phyloP scores from a whole-genome alignment of 2,888 invertebrate genomes.

The Noctuana brunneofusca region DNA sequence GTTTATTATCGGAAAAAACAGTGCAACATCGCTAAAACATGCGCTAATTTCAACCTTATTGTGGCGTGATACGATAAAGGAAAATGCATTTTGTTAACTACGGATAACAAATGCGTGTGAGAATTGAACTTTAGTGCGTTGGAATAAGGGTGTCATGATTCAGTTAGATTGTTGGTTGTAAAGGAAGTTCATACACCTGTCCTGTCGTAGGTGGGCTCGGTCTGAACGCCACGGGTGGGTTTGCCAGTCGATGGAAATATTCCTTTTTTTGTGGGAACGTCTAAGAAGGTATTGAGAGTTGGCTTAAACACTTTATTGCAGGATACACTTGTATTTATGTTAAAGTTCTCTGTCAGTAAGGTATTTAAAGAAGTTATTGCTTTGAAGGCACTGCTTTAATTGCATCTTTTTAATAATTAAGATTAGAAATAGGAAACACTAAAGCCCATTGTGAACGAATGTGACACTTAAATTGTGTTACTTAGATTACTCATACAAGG shows the following conservation, averaged over 20 bases:
- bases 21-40: constrained; percentile 1
- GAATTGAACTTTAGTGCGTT: constrained; percentile 1
- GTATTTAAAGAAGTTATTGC: constrained; percentile 7
- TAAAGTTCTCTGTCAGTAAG: constrained; percentile 4
- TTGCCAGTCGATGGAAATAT: constrained; percentile 31
- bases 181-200: constrained; percentile 37
- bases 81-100: constrained; percentile 6
- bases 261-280: constrained; percentile 31
- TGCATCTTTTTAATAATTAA: background rate
- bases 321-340: constrained; percentile 23
- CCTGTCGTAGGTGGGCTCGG: constrained; percentile 34
- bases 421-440: too few species aligned
- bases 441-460: too few species aligned
- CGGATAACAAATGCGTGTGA: background rate
- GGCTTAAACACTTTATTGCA: constrained; percentile 32
- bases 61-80: constrained; percentile 4
- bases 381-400: background rate
- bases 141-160: constrained; percentile 17
- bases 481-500: too few species aligned
- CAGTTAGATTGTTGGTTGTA: constrained; percentile 11
- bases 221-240: constrained; percentile 34
- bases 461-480: too few species aligned
- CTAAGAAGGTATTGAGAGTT: constrained; percentile 25
- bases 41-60: constrained; percentile 26
- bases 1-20: constrained; percentile 30